phyloP scores from a whole-genome alignment of 2,797 vertebrate genomes.

The Crenuchus spilurus region DNA sequence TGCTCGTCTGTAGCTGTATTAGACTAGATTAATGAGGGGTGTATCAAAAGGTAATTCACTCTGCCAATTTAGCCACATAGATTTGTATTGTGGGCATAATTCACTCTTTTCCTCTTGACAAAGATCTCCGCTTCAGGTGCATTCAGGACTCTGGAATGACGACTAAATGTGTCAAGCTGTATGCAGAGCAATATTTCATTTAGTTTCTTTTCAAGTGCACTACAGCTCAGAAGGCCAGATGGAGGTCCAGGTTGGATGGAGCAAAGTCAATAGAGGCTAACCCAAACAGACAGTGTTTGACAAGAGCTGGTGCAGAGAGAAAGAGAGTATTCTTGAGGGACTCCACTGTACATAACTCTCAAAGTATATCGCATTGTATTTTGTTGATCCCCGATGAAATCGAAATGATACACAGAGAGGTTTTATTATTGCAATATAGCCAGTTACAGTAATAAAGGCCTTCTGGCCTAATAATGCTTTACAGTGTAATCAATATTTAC shows the following conservation, averaged over 20 bases:
- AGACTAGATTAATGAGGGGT: conserved; percentile 78
- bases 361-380: conserved; percentile 47
- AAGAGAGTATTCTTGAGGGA: conserved; percentile 27
- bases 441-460: conserved; percentile 61
- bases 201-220: conserved; percentile 1
- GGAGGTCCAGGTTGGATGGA: conserved; percentile 8
- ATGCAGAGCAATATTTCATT: conserved; percentile 9
- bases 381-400: conserved; percentile 56
- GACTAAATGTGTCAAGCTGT: neutral
- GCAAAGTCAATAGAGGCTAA: conserved; percentile 37
- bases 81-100: conserved; percentile 43
- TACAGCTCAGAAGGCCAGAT: conserved; percentile 20
- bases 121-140: conserved; percentile 5
- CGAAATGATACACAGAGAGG: conserved; percentile 56
- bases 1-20: conserved; percentile 76
- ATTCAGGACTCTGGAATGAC: neutral
- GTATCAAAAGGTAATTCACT: conserved; percentile 71
- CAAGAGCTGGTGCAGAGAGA: conserved; percentile 21
- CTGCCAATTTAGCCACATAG: conserved; percentile 52
- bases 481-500: conserved; percentile 64
- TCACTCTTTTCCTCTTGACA: conserved; percentile 17
- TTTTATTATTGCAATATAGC: conserved; percentile 65
- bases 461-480: conserved; percentile 63
- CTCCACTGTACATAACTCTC: conserved; percentile 29
- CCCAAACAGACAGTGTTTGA: conserved; percentile 34